Evolutionary conservation across 2,888 invertebrate species (phyloP).

Genomic region (Cinara cedri): DNA sequence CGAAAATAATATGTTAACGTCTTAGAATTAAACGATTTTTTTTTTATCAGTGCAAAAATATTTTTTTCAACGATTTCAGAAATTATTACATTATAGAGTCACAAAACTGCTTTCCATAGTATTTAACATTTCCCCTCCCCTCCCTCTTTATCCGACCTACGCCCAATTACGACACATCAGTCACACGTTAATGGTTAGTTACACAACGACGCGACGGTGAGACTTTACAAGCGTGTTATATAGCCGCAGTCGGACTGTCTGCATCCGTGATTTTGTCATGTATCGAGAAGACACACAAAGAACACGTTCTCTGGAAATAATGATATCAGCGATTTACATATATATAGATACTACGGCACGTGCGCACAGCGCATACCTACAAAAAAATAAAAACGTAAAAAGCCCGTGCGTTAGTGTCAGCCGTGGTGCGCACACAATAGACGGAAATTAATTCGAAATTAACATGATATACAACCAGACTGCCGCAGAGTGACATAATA

Average conservation of each 20-base stretch:
- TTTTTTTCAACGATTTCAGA: slow-evolving; percentile 11
- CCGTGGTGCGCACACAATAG: slow-evolving; percentile 9
- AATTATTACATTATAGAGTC: background rate
- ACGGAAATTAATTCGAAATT: slow-evolving; percentile 37
- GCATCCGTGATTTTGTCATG: slow-evolving; percentile 12
- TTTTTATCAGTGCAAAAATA: background rate
- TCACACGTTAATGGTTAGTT: slow-evolving; percentile 26
- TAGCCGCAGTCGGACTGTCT: slow-evolving; percentile 3
- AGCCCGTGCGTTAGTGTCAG: background rate
- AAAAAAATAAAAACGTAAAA: background rate
- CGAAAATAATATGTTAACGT: no score
- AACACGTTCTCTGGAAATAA: slow-evolving; percentile 9
- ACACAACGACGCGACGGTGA: slow-evolving; percentile 8
- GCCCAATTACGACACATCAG: slow-evolving; percentile 25
- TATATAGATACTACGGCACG: no score
- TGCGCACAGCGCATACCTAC: background rate
- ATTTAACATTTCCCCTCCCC: background rate
- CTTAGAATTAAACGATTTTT: background rate
- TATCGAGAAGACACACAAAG: slow-evolving; percentile 3
- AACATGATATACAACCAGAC: background rate
- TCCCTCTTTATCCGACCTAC: background rate
- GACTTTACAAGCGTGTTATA: background rate
- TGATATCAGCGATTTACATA: slow-evolving; percentile 32
- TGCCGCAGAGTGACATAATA: background rate
- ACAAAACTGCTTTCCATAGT: slow-evolving; percentile 9